Percentiles rank a stretch among this genome's conserved stretches.
Evolutionary conservation across 2,113 vertebrate genomes (phyloP).

Genomic region (Columbina picui): DNA sequence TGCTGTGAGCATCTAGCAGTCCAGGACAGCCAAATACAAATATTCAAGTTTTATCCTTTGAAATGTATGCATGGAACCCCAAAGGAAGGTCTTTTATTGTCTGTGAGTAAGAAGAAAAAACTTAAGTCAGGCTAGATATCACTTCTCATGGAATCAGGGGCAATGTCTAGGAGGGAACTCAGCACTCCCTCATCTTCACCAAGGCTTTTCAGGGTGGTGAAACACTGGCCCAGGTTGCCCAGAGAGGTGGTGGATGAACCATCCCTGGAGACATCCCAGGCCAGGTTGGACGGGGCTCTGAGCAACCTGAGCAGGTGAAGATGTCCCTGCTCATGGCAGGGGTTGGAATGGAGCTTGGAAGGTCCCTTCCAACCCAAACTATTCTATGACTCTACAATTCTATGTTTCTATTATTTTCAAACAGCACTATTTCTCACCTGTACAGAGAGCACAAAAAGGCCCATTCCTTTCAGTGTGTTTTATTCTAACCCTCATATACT

Average conservation of each 20-base stretch:
- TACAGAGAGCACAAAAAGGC: not conserved
- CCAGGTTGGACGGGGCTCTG: no score
- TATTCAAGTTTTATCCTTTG: not conserved
- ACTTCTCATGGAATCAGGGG: not conserved
- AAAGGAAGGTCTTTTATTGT: not conserved
- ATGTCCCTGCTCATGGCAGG: no score
- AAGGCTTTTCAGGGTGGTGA: not conserved
- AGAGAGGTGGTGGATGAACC: no score
- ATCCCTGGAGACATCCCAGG: no score
- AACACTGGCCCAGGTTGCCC: no score
- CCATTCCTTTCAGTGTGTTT: not conserved
- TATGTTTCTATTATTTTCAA: not conserved
- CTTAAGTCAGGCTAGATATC: not conserved
- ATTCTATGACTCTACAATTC: no score
- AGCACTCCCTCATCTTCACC: not conserved
- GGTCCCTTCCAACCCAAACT: no score
- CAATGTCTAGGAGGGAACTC: not conserved
- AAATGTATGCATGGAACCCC: not conserved
- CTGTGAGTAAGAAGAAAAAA: not conserved
- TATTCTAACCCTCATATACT: not conserved
- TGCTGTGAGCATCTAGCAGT: not conserved
- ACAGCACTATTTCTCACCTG: not conserved
- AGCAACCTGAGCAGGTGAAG: no score
- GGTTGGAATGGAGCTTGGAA: no score
- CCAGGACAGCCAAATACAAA: not conserved